phyloP scores from a whole-genome alignment of 2,888 invertebrate species.

The Xanthorhoe designata region DNA sequence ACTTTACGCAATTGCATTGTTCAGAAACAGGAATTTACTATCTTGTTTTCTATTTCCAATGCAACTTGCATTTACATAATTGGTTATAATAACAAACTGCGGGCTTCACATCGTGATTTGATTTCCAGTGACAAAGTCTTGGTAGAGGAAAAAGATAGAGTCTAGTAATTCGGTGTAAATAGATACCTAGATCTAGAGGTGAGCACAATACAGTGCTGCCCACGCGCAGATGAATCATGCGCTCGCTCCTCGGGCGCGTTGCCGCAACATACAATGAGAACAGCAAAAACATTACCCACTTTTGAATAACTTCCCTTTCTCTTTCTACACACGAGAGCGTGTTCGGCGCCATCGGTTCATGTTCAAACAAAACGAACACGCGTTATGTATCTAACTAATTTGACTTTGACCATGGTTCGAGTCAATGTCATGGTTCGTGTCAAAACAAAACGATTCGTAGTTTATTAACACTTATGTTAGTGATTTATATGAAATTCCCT shows the following conservation, averaged over 20 bases:
- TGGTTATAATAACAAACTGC: slow-evolving; percentile 37
- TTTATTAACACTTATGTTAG: slow-evolving; percentile 23
- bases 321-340: slow-evolving; percentile 80
- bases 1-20: slow-evolving; percentile 61
- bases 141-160: slow-evolving; percentile 69
- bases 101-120: slow-evolving; percentile 34
- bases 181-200: slow-evolving; percentile 61
- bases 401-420: slow-evolving; percentile 59
- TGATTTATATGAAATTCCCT: slow-evolving; percentile 16
- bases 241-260: slow-evolving; percentile 62
- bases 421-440: slow-evolving; percentile 53
- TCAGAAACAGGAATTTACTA: slow-evolving; percentile 52
- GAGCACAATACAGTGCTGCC: slow-evolving; percentile 78
- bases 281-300: slow-evolving; percentile 85
- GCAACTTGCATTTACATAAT: slow-evolving; percentile 46
- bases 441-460: slow-evolving; percentile 40
- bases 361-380: slow-evolving; percentile 61
- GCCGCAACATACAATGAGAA: slow-evolving; percentile 67
- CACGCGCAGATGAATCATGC: slow-evolving; percentile 82
- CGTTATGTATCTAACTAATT: slow-evolving; percentile 50
- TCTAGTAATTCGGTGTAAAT: slow-evolving; percentile 69
- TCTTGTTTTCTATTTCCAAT: slow-evolving; percentile 50
- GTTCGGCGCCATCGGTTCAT: slow-evolving; percentile 69
- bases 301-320: slow-evolving; percentile 85
- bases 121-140: slow-evolving; percentile 12